phyloP scores from a whole-genome alignment of 2,113 vertebrate genomes.

The Oreotrochilus melanogaster region DNA sequence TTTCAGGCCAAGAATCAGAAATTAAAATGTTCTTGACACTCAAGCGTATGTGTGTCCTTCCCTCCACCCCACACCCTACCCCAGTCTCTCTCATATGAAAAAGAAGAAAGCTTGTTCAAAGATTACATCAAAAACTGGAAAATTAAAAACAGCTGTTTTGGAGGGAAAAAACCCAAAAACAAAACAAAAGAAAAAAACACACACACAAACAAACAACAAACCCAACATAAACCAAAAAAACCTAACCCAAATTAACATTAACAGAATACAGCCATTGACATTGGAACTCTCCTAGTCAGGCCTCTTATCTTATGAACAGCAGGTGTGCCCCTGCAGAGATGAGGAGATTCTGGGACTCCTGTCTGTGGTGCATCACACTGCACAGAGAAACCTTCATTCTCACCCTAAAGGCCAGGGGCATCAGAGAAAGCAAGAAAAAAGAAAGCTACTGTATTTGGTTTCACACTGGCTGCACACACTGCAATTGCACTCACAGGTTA shows the following conservation, averaged over 20 bases:
- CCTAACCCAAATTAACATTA: neutral
- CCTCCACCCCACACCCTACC: neutral
- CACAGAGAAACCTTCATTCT: neutral
- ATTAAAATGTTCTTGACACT: neutral
- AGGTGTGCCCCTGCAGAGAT: neutral
- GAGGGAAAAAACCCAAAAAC: neutral
- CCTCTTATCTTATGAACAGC: neutral
- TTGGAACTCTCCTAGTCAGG: neutral
- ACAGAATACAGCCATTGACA: neutral
- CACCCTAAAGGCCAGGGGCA: neutral
- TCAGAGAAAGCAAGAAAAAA: neutral
- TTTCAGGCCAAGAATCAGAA: slow-evolving; percentile 30
- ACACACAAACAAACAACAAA: neutral
- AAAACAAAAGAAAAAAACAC: too few relatives aligned
- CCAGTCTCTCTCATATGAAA: neutral
- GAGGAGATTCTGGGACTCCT: neutral
- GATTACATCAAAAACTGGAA: neutral
- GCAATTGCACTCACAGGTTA: neutral
- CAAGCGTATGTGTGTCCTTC: neutral
- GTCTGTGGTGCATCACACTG: neutral
- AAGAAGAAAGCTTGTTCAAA: neutral
- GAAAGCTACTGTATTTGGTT: neutral
- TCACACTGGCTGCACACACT: neutral
- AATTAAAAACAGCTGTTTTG: slow-evolving; percentile 31
- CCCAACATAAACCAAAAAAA: neutral